phyloP scores from a whole-genome alignment of 2,113 vertebrate species.

The Tragulus kanchil region DNA sequence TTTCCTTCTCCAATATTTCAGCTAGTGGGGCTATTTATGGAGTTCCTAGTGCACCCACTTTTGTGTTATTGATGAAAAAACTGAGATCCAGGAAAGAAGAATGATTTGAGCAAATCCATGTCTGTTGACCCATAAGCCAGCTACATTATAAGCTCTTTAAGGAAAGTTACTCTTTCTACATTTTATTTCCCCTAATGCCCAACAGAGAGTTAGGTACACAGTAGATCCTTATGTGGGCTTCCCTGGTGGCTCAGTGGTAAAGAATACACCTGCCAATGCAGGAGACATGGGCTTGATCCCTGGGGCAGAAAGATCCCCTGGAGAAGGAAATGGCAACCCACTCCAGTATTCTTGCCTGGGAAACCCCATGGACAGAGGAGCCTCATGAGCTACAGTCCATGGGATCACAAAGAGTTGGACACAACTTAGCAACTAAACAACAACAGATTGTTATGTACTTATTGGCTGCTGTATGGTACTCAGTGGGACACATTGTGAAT shows the following conservation, averaged over 20 bases:
- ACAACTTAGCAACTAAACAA: neutral
- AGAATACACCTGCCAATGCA: too few species aligned
- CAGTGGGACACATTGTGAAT: neutral
- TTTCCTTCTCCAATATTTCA: too few species aligned
- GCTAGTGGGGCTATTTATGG: neutral
- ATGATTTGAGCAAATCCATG: neutral
- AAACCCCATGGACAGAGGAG: too few species aligned
- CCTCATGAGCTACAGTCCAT: too few species aligned
- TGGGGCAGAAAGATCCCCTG: too few species aligned
- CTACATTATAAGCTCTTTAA: neutral
- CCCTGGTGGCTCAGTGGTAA: neutral
- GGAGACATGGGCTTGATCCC: too few species aligned
- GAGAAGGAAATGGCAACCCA: too few species aligned
- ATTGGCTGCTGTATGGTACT: neutral
- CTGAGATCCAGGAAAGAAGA: neutral
- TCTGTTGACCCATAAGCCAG: neutral
- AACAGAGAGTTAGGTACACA: neutral
- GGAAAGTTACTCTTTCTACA: neutral
- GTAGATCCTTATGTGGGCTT: neutral
- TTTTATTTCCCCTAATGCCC: neutral
- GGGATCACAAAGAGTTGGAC: too few species aligned
- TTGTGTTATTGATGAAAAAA: slow-evolving; percentile 18
- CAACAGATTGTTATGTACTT: neutral
- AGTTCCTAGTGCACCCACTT: neutral
- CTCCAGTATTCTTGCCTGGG: too few species aligned